Percentiles rank a stretch among this genome's conserved stretches.
Conservation (phyloP, 64 coral and sea anemone genomes). For the Orbicella faveolata region DNA sequence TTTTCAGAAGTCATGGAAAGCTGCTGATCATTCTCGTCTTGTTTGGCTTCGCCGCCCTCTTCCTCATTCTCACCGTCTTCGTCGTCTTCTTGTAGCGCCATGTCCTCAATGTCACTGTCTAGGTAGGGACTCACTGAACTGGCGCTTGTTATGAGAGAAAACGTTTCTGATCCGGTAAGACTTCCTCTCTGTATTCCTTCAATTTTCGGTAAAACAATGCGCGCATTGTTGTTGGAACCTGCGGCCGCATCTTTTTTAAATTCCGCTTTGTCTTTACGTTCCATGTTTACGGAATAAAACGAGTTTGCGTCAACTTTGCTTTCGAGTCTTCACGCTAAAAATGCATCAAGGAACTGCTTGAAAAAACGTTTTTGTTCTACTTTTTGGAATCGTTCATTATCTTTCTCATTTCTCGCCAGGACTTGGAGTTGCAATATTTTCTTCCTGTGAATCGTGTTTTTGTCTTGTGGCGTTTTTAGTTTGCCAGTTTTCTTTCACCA, state of each 20-base stretch:
- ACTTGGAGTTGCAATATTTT: neutral
- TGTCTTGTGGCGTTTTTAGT: neutral
- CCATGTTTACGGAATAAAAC: slow-evolving; percentile 6
- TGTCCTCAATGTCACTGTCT: slow-evolving; percentile 50
- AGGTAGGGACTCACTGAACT: slow-evolving; percentile 35
- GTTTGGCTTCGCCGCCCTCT: neutral
- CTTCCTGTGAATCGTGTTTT: no score
- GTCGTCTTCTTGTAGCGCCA: slow-evolving; percentile 35
- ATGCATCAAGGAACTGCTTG: neutral
- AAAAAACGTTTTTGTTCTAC: neutral
- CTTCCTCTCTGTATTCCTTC: slow-evolving; percentile 2
- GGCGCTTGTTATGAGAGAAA: slow-evolving; percentile 48
- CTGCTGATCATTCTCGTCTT: neutral
- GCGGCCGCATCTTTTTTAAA: neutral
- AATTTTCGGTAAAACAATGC: slow-evolving; percentile 18
- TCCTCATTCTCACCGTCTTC: slow-evolving; percentile 11
- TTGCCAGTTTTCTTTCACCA: neutral
- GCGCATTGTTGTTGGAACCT: neutral
- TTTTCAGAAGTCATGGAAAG: slow-evolving; percentile 44
- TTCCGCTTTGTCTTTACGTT: neutral
- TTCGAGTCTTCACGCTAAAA: neutral
- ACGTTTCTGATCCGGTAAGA: slow-evolving; percentile 44
- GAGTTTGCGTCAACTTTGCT: neutral
- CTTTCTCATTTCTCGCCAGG: no score
- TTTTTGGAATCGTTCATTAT: no score